A percentile compares a stretch with the other conserved stretches of the same genome.
phyloP scores from a whole-genome alignment of 2,797 vertebrate genomes.

The Tiaroga cobitis region DNA sequence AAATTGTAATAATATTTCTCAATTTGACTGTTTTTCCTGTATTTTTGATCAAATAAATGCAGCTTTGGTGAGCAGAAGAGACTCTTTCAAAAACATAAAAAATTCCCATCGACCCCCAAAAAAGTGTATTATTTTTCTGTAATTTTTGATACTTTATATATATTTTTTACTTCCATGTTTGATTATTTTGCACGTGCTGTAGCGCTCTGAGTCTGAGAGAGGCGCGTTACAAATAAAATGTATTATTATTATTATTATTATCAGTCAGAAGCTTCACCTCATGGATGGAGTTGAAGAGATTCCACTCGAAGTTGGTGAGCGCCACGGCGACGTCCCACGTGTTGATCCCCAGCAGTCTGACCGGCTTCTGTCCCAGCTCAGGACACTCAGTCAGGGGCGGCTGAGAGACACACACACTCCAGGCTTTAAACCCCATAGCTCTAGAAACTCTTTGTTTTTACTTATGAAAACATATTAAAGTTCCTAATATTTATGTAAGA shows the following conservation, averaged over 20 bases:
- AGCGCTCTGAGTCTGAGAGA: no score
- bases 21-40: not conserved
- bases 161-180: no score
- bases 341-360: slow-evolving; percentile 93
- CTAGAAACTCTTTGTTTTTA: not conserved
- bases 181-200: no score
- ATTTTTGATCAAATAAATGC: not conserved
- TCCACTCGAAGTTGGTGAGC: slow-evolving; percentile 96
- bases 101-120: not conserved
- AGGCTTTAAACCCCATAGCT: no score
- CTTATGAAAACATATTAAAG: not conserved
- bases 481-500: not conserved
- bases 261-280: slow-evolving; percentile 82
- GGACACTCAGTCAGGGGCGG: slow-evolving; percentile 88
- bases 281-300: slow-evolving; percentile 94
- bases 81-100: not conserved
- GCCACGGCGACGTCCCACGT: slow-evolving; percentile 95
- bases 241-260: no score
- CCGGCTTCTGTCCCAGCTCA: slow-evolving; percentile 86
- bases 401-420: slow-evolving; percentile 69
- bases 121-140: not conserved
- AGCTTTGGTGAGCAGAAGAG: not conserved
- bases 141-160: no score
- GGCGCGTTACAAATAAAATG: no score
- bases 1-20: not conserved